Conservation (phyloP, 2,797 vertebrate species). For the Pachyuromys duprasi region DNA sequence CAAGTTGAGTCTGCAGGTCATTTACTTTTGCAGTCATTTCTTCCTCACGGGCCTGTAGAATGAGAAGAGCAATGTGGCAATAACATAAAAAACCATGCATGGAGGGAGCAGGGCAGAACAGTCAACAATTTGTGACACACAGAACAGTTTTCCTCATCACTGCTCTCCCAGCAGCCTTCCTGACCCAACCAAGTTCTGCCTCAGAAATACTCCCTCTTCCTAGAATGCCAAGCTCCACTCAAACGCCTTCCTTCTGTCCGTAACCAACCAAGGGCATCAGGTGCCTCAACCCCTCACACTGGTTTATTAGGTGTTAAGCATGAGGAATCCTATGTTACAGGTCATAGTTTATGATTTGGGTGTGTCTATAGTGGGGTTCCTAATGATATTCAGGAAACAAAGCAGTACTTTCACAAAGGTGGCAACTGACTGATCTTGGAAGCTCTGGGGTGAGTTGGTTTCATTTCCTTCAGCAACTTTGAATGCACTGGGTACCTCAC, state of each 20-base stretch:
- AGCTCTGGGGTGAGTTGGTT: no score
- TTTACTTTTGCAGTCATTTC: conserved; percentile 96
- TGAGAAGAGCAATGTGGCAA: not conserved
- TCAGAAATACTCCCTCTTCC: not conserved
- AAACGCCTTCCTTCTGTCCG: not conserved
- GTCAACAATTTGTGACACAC: not conserved
- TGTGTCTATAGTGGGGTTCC: not conserved
- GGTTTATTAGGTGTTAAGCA: not conserved
- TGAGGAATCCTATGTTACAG: not conserved
- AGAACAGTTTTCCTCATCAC: not conserved
- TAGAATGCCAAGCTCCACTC: not conserved
- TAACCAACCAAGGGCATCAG: not conserved
- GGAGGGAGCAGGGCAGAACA: not conserved
- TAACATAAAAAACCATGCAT: not conserved
- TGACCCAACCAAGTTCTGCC: not conserved
- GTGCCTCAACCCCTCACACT: not conserved
- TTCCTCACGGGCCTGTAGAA: conserved; percentile 93
- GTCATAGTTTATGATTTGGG: not conserved
- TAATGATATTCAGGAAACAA: not conserved
- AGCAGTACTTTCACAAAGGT: not conserved
- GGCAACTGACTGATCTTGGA: not conserved
- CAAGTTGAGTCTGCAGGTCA: conserved; percentile 93
- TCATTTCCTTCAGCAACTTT: not conserved
- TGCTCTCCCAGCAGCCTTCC: not conserved
- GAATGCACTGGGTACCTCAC: not conserved